Percentiles rank a stretch among this genome's conserved stretches.
Conservation (phyloP, 2,113 vertebrate genomes). For the Carassius auratus region DNA sequence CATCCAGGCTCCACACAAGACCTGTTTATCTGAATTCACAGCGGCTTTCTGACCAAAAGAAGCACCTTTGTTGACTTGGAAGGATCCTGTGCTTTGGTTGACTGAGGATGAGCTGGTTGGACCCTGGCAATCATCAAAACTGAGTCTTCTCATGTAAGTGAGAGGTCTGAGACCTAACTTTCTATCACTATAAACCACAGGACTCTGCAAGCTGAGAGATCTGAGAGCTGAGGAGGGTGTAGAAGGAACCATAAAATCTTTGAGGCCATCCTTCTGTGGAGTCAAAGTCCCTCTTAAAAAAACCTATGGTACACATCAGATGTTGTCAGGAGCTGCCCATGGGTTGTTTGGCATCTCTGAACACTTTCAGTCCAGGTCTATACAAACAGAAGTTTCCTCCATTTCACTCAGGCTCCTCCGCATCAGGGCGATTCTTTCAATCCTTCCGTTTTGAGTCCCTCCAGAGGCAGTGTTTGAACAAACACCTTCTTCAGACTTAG, state of each 20-base stretch:
- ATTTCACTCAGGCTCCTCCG: slow-evolving; percentile 77
- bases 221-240: slow-evolving; percentile 87
- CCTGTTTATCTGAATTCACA: slow-evolving; percentile 69
- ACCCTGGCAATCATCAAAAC: slow-evolving; percentile 83
- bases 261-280: slow-evolving; percentile 69
- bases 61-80: slow-evolving; percentile 40
- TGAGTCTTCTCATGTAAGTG: slow-evolving; percentile 84
- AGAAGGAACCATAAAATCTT: slow-evolving; percentile 58
- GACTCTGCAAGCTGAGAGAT: slow-evolving; percentile 87
- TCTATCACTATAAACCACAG: slow-evolving; percentile 73
- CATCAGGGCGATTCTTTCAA: slow-evolving; percentile 69
- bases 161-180: slow-evolving; percentile 75
- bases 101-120: slow-evolving; percentile 52
- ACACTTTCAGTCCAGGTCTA: slow-evolving; percentile 73
- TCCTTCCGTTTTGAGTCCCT: slow-evolving; percentile 23
- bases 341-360: slow-evolving; percentile 68
- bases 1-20: slow-evolving; percentile 81
- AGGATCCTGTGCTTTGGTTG: slow-evolving; percentile 59
- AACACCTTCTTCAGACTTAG: slow-evolving; percentile 58
- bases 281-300: slow-evolving; percentile 66
- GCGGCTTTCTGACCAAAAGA: slow-evolving; percentile 65
- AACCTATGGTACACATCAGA: slow-evolving; percentile 63
- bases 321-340: slow-evolving; percentile 73
- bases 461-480: slow-evolving; percentile 40
- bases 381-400: slow-evolving; percentile 73